A percentile compares a stretch with the other conserved stretches of the same genome.
Conservation (phyloP, 1,140 invertebrate species). For the Macrosteles quadrilineatus region DNA sequence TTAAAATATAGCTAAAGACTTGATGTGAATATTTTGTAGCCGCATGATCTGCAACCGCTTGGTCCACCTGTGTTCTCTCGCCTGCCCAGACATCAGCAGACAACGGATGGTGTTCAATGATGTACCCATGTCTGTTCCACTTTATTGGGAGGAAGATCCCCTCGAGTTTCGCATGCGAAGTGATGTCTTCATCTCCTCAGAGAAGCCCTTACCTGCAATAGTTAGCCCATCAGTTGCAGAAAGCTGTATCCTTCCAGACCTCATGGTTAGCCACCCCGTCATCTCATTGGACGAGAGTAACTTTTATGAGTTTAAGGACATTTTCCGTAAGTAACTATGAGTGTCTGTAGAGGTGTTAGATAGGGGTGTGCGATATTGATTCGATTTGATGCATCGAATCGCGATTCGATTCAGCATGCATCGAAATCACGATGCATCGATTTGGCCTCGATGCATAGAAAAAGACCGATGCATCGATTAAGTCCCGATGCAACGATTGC, state of each 20-base stretch:
- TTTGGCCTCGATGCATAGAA: too few species aligned
- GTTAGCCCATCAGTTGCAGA: slow-evolving; percentile 50
- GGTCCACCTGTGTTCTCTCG: slow-evolving; percentile 65
- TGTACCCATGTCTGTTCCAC: slow-evolving; percentile 35
- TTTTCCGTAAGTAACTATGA: slow-evolving; percentile 76
- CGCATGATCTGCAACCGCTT: slow-evolving; percentile 67
- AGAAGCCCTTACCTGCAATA: slow-evolving; percentile 60
- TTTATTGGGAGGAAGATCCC: slow-evolving; percentile 30
- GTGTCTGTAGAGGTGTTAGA: too few species aligned
- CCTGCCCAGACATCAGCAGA: slow-evolving; percentile 53
- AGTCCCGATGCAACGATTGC: too few species aligned
- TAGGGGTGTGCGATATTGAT: too few species aligned
- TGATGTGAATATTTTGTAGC: slow-evolving; percentile 56
- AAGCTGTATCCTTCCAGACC: slow-evolving; percentile 60
- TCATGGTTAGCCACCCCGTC: slow-evolving; percentile 69
- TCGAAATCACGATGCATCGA: too few species aligned
- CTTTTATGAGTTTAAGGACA: slow-evolving; percentile 61
- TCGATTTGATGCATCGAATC: too few species aligned
- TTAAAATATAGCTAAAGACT: too few species aligned
- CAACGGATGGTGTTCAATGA: slow-evolving; percentile 31
- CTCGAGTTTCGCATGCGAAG: slow-evolving; percentile 63
- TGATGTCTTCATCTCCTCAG: slow-evolving; percentile 65
- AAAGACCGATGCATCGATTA: too few species aligned
- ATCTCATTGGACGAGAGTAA: slow-evolving; percentile 65
- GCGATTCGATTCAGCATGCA: too few species aligned